Evolutionary conservation across 2,888 invertebrate genomes (phyloP).

Genomic region (Antheraea yamamai): DNA sequence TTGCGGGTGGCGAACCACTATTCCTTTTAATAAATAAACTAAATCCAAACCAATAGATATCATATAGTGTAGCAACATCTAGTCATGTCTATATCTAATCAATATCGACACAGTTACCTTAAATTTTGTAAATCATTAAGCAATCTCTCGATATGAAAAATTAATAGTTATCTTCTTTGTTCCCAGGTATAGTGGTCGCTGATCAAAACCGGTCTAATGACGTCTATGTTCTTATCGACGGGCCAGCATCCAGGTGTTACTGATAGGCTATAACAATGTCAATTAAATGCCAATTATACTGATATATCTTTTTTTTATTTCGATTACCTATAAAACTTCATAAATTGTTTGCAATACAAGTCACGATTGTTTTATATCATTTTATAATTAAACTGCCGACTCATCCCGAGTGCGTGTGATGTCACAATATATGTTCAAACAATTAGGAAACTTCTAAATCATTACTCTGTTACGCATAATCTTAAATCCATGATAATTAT

Average conservation of each 20-base stretch:
- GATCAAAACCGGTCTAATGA: slow-evolving; percentile 38
- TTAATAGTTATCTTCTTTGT: slow-evolving; percentile 41
- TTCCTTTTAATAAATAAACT: too few relatives aligned
- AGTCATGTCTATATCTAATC: background rate
- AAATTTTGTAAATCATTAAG: background rate
- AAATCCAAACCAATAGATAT: too few relatives aligned
- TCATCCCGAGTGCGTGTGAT: too few relatives aligned
- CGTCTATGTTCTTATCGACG: slow-evolving; percentile 36
- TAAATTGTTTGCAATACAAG: background rate
- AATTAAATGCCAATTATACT: slow-evolving; percentile 11
- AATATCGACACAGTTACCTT: background rate
- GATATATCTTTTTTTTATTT: slow-evolving; percentile 9
- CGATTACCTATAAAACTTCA: background rate
- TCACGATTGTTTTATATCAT: background rate
- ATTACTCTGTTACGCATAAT: too few relatives aligned
- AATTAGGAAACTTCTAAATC: too few relatives aligned
- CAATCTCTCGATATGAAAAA: background rate
- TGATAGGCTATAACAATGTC: background rate
- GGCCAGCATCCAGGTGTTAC: slow-evolving; percentile 7
- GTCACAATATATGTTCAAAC: too few relatives aligned
- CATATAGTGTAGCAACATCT: background rate
- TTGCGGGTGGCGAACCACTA: too few relatives aligned
- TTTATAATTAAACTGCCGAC: background rate
- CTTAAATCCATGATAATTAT: too few relatives aligned
- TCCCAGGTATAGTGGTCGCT: slow-evolving; percentile 47